phyloP scores from a whole-genome alignment of 2,888 invertebrate species.

The Erpobdella octoculata region DNA sequence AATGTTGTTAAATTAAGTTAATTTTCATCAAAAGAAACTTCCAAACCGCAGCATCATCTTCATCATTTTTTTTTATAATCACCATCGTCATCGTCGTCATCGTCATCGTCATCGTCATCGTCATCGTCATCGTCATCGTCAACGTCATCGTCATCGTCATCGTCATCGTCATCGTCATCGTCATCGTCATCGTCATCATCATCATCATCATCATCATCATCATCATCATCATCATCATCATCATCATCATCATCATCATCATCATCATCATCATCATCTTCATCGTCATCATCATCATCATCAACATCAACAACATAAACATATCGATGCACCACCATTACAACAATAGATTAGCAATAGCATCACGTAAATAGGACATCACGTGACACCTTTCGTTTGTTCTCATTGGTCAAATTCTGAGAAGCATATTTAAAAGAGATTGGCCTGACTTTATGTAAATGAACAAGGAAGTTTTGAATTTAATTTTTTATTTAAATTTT shows the following conservation, averaged over 20 bases:
- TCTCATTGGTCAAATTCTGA: too few species aligned
- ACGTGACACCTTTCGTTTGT: too few species aligned
- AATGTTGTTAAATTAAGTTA: too few species aligned
- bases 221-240: conserved; percentile 1
- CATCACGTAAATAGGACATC: too few species aligned
- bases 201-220: neutral
- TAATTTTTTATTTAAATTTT: too few species aligned
- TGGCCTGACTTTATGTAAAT: too few species aligned
- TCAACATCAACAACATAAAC: neutral
- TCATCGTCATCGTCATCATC: neutral
- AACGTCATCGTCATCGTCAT: conserved; percentile 37
- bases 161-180: conserved; percentile 31
- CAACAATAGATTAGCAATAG: too few species aligned
- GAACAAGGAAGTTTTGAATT: too few species aligned
- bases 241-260: neutral
- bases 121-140: conserved; percentile 37
- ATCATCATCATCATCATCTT: neutral
- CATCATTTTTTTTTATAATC: neutral
- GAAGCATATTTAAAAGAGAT: too few species aligned
- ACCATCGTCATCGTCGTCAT: neutral
- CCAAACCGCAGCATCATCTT: neutral
- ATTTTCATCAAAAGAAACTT: too few species aligned
- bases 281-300: neutral
- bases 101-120: conserved; percentile 34
- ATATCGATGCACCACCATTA: too few species aligned